Conservation (phyloP, 2,113 vertebrate species). For the Oncorhynchus kisutch region DNA sequence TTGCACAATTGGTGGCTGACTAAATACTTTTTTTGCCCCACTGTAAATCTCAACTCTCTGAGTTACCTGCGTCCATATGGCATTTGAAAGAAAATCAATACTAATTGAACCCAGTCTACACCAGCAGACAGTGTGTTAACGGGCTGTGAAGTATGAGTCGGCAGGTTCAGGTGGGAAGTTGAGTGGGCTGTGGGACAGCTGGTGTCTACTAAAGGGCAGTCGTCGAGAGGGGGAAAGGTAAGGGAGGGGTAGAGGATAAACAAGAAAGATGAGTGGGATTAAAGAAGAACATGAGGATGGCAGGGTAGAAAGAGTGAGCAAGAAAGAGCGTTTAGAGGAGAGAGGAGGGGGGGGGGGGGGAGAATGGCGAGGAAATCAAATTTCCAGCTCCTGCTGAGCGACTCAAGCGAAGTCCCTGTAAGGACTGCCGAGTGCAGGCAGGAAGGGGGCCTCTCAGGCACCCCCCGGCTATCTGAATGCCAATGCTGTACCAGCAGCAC, state of each 20-base stretch:
- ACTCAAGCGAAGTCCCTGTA: slow-evolving; percentile 36
- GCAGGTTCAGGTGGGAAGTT: slow-evolving; percentile 22
- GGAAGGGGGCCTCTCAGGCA: background rate
- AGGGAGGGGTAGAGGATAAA: slow-evolving; percentile 27
- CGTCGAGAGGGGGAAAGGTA: slow-evolving; percentile 14
- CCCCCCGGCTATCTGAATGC: slow-evolving; percentile 70
- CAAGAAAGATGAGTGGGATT: background rate
- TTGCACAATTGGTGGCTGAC: too few species aligned
- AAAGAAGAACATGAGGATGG: slow-evolving; percentile 15
- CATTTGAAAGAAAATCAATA: too few species aligned
- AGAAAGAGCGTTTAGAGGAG: background rate
- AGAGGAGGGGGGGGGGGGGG: too few species aligned
- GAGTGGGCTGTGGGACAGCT: slow-evolving; percentile 49
- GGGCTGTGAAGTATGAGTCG: slow-evolving; percentile 47
- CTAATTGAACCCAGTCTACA: background rate
- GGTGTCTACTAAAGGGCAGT: slow-evolving; percentile 54
- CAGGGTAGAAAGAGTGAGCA: slow-evolving; percentile 26
- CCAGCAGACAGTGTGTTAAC: slow-evolving; percentile 34
- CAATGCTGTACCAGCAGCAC: slow-evolving; percentile 73
- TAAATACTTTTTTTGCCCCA: too few species aligned
- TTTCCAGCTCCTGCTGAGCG: slow-evolving; percentile 37
- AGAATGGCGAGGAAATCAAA: slow-evolving; percentile 20
- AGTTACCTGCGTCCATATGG: background rate
- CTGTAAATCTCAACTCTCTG: background rate
- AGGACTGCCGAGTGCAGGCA: slow-evolving; percentile 13